These are phyloP conservation scores for Drosophila neotestacea DNA, from an alignment of 2,888 invertebrate genomes.

Conservation along the genomic window DNA sequence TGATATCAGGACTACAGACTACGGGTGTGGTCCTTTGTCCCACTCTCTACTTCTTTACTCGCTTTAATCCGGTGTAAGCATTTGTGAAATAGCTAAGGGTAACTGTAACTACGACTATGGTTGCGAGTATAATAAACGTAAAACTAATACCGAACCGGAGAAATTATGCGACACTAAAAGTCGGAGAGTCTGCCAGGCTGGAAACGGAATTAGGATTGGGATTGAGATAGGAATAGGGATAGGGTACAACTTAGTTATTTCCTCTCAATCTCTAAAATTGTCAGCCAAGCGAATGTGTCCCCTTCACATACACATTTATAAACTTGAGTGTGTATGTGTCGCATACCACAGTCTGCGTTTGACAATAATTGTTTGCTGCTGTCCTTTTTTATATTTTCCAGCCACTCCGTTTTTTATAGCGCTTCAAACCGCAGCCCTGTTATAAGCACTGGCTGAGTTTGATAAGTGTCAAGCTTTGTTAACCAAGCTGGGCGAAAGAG, in stretches of 20 bases:
- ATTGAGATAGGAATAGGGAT: constrained; percentile 8
- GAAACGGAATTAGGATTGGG: neutral
- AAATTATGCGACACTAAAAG: constrained; percentile 71
- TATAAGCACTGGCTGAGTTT: constrained; percentile 62
- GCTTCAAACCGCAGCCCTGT: constrained; percentile 60
- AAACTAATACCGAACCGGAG: constrained; percentile 59
- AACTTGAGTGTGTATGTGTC: constrained; percentile 21
- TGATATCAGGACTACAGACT: constrained; percentile 57
- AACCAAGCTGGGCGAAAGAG: constrained; percentile 40
- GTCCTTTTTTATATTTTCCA: constrained; percentile 49
- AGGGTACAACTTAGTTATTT: constrained; percentile 1
- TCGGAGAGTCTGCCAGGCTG: constrained; percentile 6
- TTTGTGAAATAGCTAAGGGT: constrained; percentile 18
- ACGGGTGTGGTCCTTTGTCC: neutral
- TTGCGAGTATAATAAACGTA: constrained; percentile 57
- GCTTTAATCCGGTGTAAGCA: constrained; percentile 40
- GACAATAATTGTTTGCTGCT: constrained; percentile 78
- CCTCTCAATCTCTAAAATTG: constrained; percentile 43
- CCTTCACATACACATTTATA: neutral
- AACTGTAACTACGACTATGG: constrained; percentile 20
- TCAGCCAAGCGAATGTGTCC: constrained; percentile 22
- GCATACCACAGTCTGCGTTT: constrained; percentile 50
- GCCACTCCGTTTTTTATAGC: constrained; percentile 66
- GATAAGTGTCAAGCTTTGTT: constrained; percentile 71
- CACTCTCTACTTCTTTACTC: neutral